Percentiles rank a stretch among this genome's conserved stretches.
Evolutionary conservation across 1,140 invertebrate genomes (phyloP).

Genomic region (Lutraria rhynchaena): DNA sequence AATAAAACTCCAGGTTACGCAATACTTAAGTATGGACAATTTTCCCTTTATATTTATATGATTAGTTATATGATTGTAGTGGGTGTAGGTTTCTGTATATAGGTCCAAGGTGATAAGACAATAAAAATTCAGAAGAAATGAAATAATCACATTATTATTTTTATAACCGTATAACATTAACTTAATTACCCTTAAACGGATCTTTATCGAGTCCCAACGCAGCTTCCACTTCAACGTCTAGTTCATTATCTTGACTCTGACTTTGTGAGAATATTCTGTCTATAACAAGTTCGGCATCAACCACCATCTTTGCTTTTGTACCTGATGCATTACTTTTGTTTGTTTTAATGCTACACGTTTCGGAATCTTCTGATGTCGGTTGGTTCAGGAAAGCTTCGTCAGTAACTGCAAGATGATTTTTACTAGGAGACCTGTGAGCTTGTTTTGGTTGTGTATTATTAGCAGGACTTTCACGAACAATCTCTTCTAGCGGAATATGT

Average conservation of each 20-base stretch:
- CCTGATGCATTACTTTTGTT: slow-evolving; percentile 38
- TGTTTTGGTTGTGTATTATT: slow-evolving; percentile 35
- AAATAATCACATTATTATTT: no score
- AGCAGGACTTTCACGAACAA: slow-evolving; percentile 71
- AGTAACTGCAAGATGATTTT: slow-evolving; percentile 55
- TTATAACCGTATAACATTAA: no score
- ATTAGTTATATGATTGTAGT: no score
- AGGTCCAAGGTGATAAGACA: no score
- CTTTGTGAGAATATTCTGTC: slow-evolving; percentile 66
- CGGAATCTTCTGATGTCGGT: slow-evolving; percentile 66
- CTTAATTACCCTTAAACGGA: slow-evolving; percentile 36
- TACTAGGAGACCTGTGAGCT: slow-evolving; percentile 60
- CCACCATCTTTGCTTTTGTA: slow-evolving; percentile 44
- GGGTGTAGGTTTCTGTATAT: no score
- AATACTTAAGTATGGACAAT: no score
- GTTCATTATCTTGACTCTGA: slow-evolving; percentile 26
- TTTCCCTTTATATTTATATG: no score
- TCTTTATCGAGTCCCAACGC: slow-evolving; percentile 62
- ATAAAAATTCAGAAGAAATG: no score
- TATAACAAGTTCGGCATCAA: slow-evolving; percentile 68
- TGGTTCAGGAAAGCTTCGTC: slow-evolving; percentile 65
- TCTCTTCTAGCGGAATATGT: slow-evolving; percentile 64
- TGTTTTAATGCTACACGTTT: slow-evolving; percentile 64
- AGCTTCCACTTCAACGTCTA: slow-evolving; percentile 55
- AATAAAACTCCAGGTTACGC: no score